Conservation (phyloP, 92 coral and sea anemone species). For the Porites cylindrica region DNA sequence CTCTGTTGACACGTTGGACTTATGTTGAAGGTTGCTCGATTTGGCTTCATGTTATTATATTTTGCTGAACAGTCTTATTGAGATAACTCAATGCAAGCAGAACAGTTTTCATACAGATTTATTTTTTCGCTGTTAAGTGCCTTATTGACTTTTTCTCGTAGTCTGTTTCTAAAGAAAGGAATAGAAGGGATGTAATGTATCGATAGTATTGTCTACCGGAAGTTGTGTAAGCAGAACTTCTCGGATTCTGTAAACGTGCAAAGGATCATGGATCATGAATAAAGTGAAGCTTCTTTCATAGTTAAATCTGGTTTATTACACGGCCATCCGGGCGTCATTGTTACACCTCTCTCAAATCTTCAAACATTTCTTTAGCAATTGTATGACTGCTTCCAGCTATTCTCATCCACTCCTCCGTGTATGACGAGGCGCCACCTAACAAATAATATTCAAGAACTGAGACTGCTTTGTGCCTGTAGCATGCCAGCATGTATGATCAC, state of each 20-base stretch:
- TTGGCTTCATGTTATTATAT: constrained; percentile 26
- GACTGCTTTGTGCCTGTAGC: not conserved
- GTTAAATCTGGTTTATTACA: too few species aligned
- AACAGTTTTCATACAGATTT: not conserved
- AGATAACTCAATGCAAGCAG: not conserved
- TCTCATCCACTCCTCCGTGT: constrained; percentile 13
- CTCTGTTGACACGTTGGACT: constrained; percentile 42
- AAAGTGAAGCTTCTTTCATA: too few species aligned
- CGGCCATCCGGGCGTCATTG: too few species aligned
- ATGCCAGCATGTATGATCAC: constrained; percentile 13
- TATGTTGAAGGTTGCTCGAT: constrained; percentile 22
- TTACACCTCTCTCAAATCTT: constrained; percentile 10
- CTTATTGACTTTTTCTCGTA: not conserved
- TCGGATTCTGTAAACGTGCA: too few species aligned
- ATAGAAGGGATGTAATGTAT: constrained; percentile 32
- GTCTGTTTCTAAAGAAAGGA: constrained; percentile 10
- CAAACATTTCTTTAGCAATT: constrained; percentile 28
- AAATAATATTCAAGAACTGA: constrained; percentile 7
- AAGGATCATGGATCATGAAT: too few species aligned
- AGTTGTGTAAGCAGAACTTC: not conserved
- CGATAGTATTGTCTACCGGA: not conserved
- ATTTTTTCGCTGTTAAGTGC: not conserved
- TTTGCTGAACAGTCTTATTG: not conserved
- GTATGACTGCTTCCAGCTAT: constrained; percentile 23
- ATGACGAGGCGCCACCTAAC: constrained; percentile 18